Conservation (phyloP, 1,140 invertebrate genomes). For the Papilio polyxenes region DNA sequence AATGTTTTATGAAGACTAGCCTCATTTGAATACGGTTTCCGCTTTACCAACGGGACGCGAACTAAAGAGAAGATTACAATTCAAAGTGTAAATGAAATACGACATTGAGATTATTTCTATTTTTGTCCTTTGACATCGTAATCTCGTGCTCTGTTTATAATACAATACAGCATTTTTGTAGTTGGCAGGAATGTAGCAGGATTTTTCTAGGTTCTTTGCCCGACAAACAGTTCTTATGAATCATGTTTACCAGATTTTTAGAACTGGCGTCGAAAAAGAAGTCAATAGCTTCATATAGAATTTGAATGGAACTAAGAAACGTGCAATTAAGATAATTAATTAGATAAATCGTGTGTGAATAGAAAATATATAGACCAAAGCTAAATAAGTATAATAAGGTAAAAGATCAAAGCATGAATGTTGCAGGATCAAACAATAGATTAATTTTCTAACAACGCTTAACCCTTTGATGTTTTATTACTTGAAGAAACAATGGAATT, state of each 20-base stretch:
- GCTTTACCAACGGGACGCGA: background rate
- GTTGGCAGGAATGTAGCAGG: background rate
- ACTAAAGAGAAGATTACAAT: background rate
- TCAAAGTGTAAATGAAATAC: background rate
- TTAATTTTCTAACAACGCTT: conserved; percentile 16
- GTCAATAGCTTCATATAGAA: background rate
- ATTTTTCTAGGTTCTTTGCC: background rate
- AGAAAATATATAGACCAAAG: background rate
- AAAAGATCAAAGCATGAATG: conserved; percentile 18
- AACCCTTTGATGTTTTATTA: conserved; percentile 57
- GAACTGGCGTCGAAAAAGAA: too few relatives aligned
- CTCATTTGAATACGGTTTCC: conserved; percentile 15
- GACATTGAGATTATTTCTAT: background rate
- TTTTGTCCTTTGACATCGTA: background rate
- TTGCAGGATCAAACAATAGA: conserved; percentile 13
- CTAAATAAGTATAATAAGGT: background rate
- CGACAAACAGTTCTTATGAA: too few relatives aligned
- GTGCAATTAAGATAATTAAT: too few relatives aligned
- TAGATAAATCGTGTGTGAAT: background rate
- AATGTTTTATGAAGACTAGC: background rate
- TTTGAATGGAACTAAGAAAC: background rate
- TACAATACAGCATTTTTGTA: background rate
- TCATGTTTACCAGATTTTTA: too few relatives aligned
- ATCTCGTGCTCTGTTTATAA: background rate
- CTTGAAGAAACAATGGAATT: conserved; percentile 56